phyloP scores from a whole-genome alignment of 2,888 invertebrate species.

The Protodeltote pygarga region DNA sequence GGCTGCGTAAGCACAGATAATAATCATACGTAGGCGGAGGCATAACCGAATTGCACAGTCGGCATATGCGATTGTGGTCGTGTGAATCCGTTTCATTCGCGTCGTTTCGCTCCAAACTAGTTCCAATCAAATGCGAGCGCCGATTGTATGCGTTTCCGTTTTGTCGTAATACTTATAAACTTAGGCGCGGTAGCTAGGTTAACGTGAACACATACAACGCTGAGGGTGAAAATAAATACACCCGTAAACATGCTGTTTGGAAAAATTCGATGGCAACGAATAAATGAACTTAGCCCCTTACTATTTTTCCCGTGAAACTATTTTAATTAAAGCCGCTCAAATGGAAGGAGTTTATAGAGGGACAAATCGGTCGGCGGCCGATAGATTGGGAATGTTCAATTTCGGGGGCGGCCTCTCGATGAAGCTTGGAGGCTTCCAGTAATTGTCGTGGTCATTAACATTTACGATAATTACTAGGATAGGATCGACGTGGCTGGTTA shows the following conservation, averaged over 20 bases:
- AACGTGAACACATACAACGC: constrained; percentile 24
- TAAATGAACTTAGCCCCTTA: constrained; percentile 65
- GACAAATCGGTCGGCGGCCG: constrained; percentile 70
- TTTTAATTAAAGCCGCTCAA: constrained; percentile 80
- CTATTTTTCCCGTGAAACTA: constrained; percentile 79
- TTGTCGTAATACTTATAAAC: constrained; percentile 42
- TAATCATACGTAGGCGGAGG: constrained; percentile 53
- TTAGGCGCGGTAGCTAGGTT: constrained; percentile 32
- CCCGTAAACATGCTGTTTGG: constrained; percentile 39
- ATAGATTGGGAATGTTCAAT: constrained; percentile 80
- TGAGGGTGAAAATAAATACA: constrained; percentile 18
- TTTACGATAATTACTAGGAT: constrained; percentile 83
- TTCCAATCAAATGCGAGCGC: constrained; percentile 44
- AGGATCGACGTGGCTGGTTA: constrained; percentile 76
- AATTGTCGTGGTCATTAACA: constrained; percentile 84
- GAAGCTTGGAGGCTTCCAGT: constrained; percentile 71
- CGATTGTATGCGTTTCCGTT: constrained; percentile 34
- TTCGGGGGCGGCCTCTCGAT: constrained; percentile 68
- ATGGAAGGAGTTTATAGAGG: constrained; percentile 79
- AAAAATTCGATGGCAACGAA: constrained; percentile 51
- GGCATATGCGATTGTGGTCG: constrained; percentile 49
- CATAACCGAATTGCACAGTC: constrained; percentile 50
- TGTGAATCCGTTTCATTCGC: constrained; percentile 46
- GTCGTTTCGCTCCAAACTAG: constrained; percentile 42
- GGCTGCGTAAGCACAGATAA: constrained; percentile 59